Evolutionary conservation across 1,140 invertebrate species (phyloP).

Genomic region (Drosophila willistoni): DNA sequence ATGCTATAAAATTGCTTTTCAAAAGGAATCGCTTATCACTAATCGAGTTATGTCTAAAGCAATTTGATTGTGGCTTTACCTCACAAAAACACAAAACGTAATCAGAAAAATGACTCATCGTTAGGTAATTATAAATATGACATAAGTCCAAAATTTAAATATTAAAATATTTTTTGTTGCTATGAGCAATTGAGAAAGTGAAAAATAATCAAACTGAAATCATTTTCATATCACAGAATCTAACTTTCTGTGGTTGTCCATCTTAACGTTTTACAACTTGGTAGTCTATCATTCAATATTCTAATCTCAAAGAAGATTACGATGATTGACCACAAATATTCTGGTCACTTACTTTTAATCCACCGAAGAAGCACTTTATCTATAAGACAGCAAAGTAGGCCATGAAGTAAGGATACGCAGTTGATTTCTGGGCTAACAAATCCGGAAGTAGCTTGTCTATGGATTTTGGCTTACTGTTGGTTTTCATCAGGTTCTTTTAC

Average conservation of each 20-base stretch:
- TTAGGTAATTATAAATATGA: not conserved
- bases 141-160: not conserved
- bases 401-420: not conserved
- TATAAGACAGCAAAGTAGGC: not conserved
- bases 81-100: not conserved
- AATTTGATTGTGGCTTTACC: not conserved
- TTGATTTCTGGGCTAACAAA: constrained; percentile 35
- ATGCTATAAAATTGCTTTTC: not conserved
- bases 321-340: not conserved
- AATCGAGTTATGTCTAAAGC: not conserved
- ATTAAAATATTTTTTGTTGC: too few relatives aligned
- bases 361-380: not conserved
- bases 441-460: constrained; percentile 54
- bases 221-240: too few relatives aligned
- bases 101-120: constrained; percentile 3
- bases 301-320: not conserved
- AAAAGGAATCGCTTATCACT: not conserved
- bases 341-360: constrained; percentile 2
- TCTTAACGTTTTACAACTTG: too few relatives aligned
- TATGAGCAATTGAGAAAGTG: too few relatives aligned
- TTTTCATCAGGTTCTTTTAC: constrained; percentile 49
- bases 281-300: too few relatives aligned
- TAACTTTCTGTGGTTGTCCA: too few relatives aligned
- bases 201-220: too few relatives aligned
- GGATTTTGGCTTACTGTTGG: constrained; percentile 58